Evolutionary conservation across 2,888 invertebrate genomes (phyloP).

Genomic region (Dryococelus australis): DNA sequence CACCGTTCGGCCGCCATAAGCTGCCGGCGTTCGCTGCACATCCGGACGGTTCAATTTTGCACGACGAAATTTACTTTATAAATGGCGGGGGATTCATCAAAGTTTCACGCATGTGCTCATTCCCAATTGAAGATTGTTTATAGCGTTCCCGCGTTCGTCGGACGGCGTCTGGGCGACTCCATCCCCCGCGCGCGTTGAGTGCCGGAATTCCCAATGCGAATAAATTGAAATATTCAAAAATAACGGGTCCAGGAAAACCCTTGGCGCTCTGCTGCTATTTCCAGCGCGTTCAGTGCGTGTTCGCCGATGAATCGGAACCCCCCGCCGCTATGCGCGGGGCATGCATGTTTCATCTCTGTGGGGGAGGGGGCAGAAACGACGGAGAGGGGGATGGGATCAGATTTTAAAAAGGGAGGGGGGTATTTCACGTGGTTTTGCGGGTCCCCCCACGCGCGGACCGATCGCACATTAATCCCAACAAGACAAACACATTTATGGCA

Average conservation of each 20-base stretch:
- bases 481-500: slow-evolving; percentile 49
- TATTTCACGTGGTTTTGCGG: background rate
- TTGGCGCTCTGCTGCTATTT: slow-evolving; percentile 11
- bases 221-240: slow-evolving; percentile 4
- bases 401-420: background rate
- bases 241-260: background rate
- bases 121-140: background rate
- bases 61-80: too few relatives aligned
- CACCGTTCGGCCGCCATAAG: too few relatives aligned
- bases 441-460: slow-evolving; percentile 23
- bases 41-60: too few relatives aligned
- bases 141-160: background rate
- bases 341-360: too few relatives aligned
- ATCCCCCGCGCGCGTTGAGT: background rate
- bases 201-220: slow-evolving; percentile 10
- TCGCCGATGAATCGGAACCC: background rate
- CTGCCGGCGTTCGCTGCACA: too few relatives aligned
- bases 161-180: too few relatives aligned
- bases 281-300: background rate
- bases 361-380: background rate
- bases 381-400: too few relatives aligned
- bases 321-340: too few relatives aligned
- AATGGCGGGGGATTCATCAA: background rate
- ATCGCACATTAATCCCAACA: slow-evolving; percentile 47
- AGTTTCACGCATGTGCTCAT: background rate